Percentiles rank a stretch among this genome's conserved stretches.
Evolutionary conservation across 2,797 vertebrate genomes (phyloP).

Genomic region (Cossypha caffra): DNA sequence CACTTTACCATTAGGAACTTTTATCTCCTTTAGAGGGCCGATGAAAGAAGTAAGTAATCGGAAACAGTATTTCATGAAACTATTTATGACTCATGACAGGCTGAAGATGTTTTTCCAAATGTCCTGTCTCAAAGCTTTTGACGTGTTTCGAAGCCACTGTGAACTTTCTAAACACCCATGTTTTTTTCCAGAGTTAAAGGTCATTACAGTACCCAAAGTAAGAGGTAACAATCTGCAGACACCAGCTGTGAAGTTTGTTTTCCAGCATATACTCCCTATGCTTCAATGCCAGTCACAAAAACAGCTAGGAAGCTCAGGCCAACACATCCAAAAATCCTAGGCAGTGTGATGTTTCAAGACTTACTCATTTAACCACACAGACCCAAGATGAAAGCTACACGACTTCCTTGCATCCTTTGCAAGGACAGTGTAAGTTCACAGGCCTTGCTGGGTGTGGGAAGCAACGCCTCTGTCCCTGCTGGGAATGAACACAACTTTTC

Average conservation of each 20-base stretch:
- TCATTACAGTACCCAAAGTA: background rate
- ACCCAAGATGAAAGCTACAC: background rate
- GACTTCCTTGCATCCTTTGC: background rate
- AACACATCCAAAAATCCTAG: background rate
- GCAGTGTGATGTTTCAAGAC: background rate
- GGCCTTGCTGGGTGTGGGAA: background rate
- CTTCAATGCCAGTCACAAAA: background rate
- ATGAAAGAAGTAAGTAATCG: background rate
- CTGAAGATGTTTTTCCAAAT: background rate
- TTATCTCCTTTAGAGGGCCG: background rate
- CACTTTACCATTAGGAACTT: background rate
- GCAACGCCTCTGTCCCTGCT: rapidly evolving
- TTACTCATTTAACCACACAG: background rate
- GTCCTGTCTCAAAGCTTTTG: background rate
- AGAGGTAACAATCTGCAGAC: too few relatives aligned
- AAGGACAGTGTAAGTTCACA: rapidly evolving
- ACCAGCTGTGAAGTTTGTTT: background rate
- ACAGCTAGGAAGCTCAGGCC: background rate
- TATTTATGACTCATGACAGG: background rate
- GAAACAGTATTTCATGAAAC: background rate
- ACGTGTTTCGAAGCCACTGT: rapidly evolving
- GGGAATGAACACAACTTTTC: rapidly evolving
- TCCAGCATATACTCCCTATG: too few relatives aligned
- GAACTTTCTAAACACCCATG: background rate
- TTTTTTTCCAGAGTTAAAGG: background rate